Percentiles rank a stretch among this genome's conserved stretches.
These are phyloP conservation scores for Slavum lentiscoides DNA, from an alignment of 2,888 invertebrate genomes.

Conservation along the genomic window DNA sequence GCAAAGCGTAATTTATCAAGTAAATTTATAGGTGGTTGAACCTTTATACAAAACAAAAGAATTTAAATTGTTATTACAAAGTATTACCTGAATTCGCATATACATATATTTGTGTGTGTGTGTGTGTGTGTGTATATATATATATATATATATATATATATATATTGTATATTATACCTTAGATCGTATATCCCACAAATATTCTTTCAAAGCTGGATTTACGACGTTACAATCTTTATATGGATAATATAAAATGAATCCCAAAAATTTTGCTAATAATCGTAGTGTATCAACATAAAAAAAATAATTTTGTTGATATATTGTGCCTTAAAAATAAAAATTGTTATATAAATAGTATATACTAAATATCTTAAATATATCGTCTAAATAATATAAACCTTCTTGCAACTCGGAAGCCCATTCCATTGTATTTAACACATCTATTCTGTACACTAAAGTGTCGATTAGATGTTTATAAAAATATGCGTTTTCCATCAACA, in stretches of 20 bases:
- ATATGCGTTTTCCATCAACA: neutral
- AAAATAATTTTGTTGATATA: slow-evolving; percentile 37
- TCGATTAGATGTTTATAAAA: slow-evolving; percentile 49
- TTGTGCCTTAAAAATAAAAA: slow-evolving; percentile 31
- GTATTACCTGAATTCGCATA: neutral
- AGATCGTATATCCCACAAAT: slow-evolving; percentile 41
- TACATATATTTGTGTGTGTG: too few relatives aligned
- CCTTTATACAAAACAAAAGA: neutral
- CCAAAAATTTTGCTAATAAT: slow-evolving; percentile 44
- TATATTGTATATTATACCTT: slow-evolving; percentile 33
- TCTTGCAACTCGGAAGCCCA: slow-evolving; percentile 47
- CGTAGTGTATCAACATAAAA: slow-evolving; percentile 36
- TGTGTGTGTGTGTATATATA: too few relatives aligned
- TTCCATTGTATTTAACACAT: slow-evolving; percentile 44
- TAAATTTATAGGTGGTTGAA: slow-evolving; percentile 37
- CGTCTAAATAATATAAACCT: slow-evolving; percentile 1
- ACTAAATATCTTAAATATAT: neutral
- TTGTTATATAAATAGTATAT: neutral
- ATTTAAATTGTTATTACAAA: neutral
- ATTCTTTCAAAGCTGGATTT: slow-evolving; percentile 41
- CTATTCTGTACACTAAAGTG: slow-evolving; percentile 43
- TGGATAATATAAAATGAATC: slow-evolving; percentile 21
- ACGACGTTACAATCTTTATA: slow-evolving; percentile 34
- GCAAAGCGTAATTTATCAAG: slow-evolving; percentile 32
- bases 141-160: too few relatives aligned